Evolutionary conservation across 2,113 vertebrate genomes (phyloP).

Genomic region (Dicerorhinus sumatrensis): DNA sequence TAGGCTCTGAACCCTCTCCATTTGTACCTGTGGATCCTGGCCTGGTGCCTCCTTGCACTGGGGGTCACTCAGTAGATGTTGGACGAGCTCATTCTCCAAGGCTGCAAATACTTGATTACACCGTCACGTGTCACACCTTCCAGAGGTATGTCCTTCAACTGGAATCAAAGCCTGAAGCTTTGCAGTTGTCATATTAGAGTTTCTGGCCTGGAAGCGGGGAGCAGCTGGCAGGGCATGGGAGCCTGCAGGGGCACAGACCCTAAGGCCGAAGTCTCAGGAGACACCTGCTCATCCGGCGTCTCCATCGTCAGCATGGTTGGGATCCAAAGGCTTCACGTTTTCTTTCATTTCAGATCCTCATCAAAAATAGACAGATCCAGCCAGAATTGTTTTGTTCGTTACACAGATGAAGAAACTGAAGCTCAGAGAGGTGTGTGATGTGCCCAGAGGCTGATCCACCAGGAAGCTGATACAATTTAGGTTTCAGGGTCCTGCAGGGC

Average conservation of each 20-base stretch:
- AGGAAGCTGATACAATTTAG: not conserved
- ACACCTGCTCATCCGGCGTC: rapidly evolving
- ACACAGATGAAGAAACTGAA: not conserved
- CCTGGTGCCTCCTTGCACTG: too few species aligned
- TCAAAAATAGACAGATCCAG: not conserved
- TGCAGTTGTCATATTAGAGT: not conserved
- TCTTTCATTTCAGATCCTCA: not conserved
- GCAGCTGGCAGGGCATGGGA: not conserved
- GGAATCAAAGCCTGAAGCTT: not conserved
- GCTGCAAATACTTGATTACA: not conserved
- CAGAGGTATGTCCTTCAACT: not conserved
- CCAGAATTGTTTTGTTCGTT: not conserved
- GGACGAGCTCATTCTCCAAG: not conserved
- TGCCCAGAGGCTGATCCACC: not conserved
- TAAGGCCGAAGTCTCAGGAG: not conserved
- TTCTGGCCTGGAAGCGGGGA: too few species aligned
- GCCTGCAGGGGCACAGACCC: not conserved
- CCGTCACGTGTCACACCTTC: rapidly evolving
- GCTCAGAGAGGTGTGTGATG: not conserved
- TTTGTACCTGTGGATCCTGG: not conserved
- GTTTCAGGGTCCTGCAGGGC: not conserved
- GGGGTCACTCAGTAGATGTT: not conserved
- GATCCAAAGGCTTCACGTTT: not conserved
- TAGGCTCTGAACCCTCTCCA: not conserved
- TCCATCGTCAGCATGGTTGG: rapidly evolving